Evolutionary conservation across 2,888 invertebrate genomes (phyloP), one percentile per base, ranked within the genome.

Genomic region (Agonopterix arenella): DNA sequence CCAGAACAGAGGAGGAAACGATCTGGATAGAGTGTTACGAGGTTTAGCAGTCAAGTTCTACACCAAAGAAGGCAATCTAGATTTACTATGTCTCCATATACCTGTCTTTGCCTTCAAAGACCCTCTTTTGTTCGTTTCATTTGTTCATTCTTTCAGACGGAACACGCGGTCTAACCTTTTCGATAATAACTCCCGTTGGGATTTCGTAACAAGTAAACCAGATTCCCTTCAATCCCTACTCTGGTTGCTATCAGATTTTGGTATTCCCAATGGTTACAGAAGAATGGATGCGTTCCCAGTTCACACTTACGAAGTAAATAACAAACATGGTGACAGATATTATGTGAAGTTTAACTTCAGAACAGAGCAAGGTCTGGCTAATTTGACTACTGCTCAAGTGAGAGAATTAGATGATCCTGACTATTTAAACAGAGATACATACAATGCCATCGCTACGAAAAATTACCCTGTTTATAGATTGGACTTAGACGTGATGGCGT

Each of bases 11-110:
- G 97, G 97, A 1, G 96, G 96, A 0, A 93, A 94, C 9, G 97
- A 97, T 73, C 93, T 95, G 7, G 92, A 90, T 0, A 92, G 97
- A 53, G 97, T 97, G 77, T 93, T 94, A 1, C 93, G 96, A 64
- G 97, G 96, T 8, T 95, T 97, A 68, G 94, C 97, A 1, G 80
- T 97, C 0, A 98, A 98, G 76, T 95, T 98, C 72, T 98, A 97
- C 76, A 95, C 96, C 0, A 93, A 94, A 56, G 95, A 96, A 63
- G 97, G 97, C 43, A 93, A 94, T 60, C 93, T 97, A 93, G 97
- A 98, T 84, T 81, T 97, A 48, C 93, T 97, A 16, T 95, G 96
- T 43, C 92, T 94, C 64, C 95, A 96, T 73, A 94, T 94, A 0
- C 97, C 97, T 0, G 93, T 97, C 44, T 97, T 95, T 85, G 95